Evolutionary conservation across 2,113 vertebrate genomes (phyloP).

Genomic region (Haliaeetus leucogaster): DNA sequence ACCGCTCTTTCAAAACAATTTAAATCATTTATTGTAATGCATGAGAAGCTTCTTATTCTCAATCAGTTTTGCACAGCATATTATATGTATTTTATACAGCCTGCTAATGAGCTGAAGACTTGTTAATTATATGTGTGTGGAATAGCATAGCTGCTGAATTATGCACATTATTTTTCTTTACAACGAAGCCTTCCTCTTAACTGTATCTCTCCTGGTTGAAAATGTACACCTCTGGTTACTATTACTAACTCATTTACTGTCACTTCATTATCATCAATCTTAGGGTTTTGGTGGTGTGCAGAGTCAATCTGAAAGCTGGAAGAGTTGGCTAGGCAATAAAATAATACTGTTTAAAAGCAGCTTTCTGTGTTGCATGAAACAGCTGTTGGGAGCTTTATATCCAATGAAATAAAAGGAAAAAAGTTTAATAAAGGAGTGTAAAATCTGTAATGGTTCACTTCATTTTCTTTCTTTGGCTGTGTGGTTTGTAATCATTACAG

Average conservation of each 20-base stretch:
- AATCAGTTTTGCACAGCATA: conserved; percentile 45
- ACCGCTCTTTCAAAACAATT: neutral
- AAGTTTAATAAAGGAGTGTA: neutral
- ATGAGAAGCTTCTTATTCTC: conserved; percentile 41
- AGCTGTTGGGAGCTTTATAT: neutral
- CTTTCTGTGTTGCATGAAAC: neutral
- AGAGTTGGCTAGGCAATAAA: neutral
- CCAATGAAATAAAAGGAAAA: neutral
- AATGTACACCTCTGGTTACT: neutral
- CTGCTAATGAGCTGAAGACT: conserved; percentile 60
- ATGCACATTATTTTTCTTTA: conserved; percentile 55
- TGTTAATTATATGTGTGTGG: conserved; percentile 57
- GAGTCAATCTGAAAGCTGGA: neutral
- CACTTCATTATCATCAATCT: neutral
- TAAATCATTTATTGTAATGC: conserved; percentile 51
- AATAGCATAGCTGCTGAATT: conserved; percentile 53
- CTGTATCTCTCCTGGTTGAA: neutral
- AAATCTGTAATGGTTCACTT: conserved; percentile 11
- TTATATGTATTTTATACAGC: conserved; percentile 63
- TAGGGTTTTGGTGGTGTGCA: neutral
- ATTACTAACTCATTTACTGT: neutral
- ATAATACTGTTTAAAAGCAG: neutral
- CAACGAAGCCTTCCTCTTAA: neutral
- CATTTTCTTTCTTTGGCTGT: neutral
- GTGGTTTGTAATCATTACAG: neutral